phyloP scores from a whole-genome alignment of 2,888 invertebrate species.

The Alcis repandata region DNA sequence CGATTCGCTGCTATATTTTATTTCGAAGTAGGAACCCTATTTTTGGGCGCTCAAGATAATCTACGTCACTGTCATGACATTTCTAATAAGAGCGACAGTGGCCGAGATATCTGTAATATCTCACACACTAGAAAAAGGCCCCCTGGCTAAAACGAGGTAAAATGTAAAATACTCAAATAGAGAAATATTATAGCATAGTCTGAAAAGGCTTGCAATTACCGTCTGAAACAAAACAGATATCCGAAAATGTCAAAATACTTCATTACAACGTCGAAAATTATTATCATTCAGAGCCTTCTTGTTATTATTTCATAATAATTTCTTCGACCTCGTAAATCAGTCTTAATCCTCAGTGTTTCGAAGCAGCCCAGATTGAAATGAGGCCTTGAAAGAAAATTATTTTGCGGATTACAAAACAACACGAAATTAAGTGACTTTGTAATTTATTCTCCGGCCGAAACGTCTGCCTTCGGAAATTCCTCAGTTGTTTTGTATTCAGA shows the following conservation, averaged over 20 bases:
- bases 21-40: too few relatives aligned
- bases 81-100: too few relatives aligned
- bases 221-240: not conserved
- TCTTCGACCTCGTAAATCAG: slow-evolving; percentile 57
- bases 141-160: too few relatives aligned
- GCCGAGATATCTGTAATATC: too few relatives aligned
- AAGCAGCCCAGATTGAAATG: slow-evolving; percentile 61
- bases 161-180: too few relatives aligned
- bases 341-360: slow-evolving; percentile 56
- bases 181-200: not conserved
- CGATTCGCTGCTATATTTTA: too few relatives aligned
- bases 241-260: slow-evolving; percentile 3
- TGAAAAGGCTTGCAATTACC: not conserved
- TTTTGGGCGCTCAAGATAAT: too few relatives aligned
- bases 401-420: slow-evolving; percentile 68
- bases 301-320: slow-evolving; percentile 60
- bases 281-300: slow-evolving; percentile 50
- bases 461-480: slow-evolving; percentile 60
- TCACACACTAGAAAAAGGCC: too few relatives aligned
- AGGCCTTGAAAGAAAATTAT: slow-evolving; percentile 69
- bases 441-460: slow-evolving; percentile 67
- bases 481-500: slow-evolving; percentile 64
- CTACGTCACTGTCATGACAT: too few relatives aligned
- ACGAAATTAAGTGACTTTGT: slow-evolving; percentile 69
- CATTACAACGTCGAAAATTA: slow-evolving; percentile 29